Percentiles rank a stretch among this genome's conserved stretches.
phyloP scores from a whole-genome alignment of 2,113 vertebrate species.

The Myocastor coypus region DNA sequence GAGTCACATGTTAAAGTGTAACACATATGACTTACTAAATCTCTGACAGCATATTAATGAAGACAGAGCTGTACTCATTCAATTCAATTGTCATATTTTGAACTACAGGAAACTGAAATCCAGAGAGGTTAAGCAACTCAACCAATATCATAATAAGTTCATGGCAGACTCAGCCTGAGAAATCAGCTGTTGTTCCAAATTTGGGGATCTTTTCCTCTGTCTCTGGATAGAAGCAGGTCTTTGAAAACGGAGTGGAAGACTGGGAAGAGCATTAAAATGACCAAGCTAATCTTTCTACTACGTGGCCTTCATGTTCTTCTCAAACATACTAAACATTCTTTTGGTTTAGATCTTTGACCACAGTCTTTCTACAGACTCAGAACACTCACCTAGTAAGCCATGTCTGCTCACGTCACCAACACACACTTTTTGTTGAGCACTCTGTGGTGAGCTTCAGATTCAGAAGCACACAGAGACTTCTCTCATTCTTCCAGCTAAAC shows the following conservation, averaged over 20 bases:
- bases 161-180: neutral
- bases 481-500: neutral
- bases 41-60: neutral
- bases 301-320: neutral
- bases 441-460: neutral
- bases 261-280: neutral
- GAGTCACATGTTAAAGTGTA: neutral
- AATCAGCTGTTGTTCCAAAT: constrained; percentile 13
- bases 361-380: neutral
- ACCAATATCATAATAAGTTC: neutral
- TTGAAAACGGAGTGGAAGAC: neutral
- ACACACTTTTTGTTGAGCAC: neutral
- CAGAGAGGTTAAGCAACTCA: neutral
- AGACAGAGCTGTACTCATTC: neutral
- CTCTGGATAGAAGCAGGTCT: neutral
- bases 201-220: constrained; percentile 18
- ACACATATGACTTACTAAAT: constrained; percentile 46
- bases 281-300: constrained; percentile 1
- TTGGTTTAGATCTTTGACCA: neutral
- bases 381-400: neutral
- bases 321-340: neutral
- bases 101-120: neutral
- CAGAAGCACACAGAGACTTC: neutral
- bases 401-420: neutral
- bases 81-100: neutral